Percentiles rank a stretch among this genome's conserved stretches.
These are phyloP conservation scores for Calypte anna DNA, from an alignment of 2,113 vertebrate species.

Conservation along the genomic window DNA sequence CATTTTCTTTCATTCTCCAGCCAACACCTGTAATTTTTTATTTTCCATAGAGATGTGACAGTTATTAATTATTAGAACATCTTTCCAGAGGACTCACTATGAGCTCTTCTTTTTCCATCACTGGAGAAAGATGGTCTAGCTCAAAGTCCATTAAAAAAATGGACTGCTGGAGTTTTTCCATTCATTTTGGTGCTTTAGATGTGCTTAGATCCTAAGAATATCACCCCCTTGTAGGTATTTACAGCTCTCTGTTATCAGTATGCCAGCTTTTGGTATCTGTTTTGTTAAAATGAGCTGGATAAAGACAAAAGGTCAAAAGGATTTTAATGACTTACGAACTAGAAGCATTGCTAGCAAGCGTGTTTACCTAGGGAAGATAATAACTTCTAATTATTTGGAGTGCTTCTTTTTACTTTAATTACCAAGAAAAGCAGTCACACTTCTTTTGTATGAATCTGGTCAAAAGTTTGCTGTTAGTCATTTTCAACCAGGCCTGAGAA, in stretches of 20 bases:
- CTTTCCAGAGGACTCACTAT: not conserved
- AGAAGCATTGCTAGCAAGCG: not conserved
- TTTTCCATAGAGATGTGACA: not conserved
- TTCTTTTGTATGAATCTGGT: not conserved
- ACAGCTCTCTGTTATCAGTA: not conserved
- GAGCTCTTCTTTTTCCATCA: not conserved
- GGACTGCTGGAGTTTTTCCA: not conserved
- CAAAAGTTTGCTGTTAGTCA: not conserved
- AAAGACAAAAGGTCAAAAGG: slow-evolving; percentile 42
- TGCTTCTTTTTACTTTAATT: slow-evolving; percentile 16
- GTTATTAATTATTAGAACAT: not conserved
- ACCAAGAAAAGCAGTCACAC: not conserved
- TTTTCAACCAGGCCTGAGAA: not conserved
- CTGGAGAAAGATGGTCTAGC: not conserved
- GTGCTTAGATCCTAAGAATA: not conserved
- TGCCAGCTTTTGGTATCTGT: slow-evolving; percentile 19
- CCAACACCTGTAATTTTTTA: not conserved
- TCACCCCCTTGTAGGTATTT: not conserved
- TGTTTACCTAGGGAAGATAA: not conserved
- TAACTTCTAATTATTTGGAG: slow-evolving; percentile 6
- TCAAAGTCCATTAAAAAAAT: not conserved
- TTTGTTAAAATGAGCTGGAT: not conserved
- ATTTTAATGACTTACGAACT: slow-evolving; percentile 17
- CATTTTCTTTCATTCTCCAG: not conserved
- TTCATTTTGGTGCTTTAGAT: not conserved